Conservation (phyloP, 1,140 invertebrate species). For the Anoplolepis gracilipes region DNA sequence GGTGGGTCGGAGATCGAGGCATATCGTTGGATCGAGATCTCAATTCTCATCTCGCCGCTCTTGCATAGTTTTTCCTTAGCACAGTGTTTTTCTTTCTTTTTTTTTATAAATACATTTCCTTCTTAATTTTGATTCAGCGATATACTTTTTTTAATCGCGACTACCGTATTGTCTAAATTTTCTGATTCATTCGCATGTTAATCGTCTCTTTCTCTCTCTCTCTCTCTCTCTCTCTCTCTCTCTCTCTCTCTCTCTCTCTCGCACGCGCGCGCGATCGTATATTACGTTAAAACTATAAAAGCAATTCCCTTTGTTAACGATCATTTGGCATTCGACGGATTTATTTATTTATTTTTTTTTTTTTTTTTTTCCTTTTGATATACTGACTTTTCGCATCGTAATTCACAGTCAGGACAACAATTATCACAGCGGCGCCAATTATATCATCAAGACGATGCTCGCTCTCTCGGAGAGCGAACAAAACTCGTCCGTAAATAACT, state of each 20-base stretch:
- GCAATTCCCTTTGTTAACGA: conserved; percentile 8
- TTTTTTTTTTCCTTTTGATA: not conserved
- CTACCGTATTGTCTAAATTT: conserved; percentile 22
- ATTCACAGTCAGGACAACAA: conserved; percentile 39
- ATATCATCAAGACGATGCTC: not conserved
- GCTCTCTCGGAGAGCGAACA: not conserved
- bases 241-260: too few species aligned
- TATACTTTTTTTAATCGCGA: not conserved
- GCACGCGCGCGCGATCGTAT: not conserved
- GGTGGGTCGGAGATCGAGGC: conserved; percentile 44
- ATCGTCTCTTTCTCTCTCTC: too few species aligned
- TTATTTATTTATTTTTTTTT: not conserved
- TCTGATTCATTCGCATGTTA: not conserved
- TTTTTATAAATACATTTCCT: not conserved
- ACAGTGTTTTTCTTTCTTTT: not conserved
- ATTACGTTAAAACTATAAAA: not conserved
- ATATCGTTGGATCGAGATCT: conserved; percentile 51
- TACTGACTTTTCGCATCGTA: conserved; percentile 23
- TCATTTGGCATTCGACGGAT: conserved; percentile 39
- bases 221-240: too few species aligned
- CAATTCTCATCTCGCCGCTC: conserved; percentile 29
- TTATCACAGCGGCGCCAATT: conserved; percentile 51
- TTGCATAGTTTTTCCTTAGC: not conserved
- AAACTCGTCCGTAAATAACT: conserved; percentile 15
- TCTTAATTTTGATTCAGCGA: conserved; percentile 21